Evolutionary conservation across 2,888 invertebrate species (phyloP), one percentile per base, ranked within the genome.

Genomic region (Leucophenga maculata): DNA sequence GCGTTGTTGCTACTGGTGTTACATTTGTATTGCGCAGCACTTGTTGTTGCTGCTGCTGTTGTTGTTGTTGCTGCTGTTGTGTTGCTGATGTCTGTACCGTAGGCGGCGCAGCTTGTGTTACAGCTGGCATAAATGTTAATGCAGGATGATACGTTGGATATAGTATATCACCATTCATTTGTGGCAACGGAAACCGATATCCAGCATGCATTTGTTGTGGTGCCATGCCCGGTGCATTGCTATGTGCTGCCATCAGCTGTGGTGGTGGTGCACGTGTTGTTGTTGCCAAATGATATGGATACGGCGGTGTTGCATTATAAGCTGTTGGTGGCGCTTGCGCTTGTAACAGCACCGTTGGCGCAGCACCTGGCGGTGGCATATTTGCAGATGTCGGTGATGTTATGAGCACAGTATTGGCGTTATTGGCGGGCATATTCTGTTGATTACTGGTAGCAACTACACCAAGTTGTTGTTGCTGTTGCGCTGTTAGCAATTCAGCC

Each of bases 141-240:
- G 80, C 77, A 54, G 82, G 74, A 70, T 84, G 85, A 75, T 86
- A 87, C 60, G 79, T 74, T 39, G 92, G 92, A 76, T 91, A 92
- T 9, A 91, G 85, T 72, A 91, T 85, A 70, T 91, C 91, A 71
- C 90, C 91, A 75, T 91, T 91, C 39, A 39, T 39, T 39, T 39
- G 72, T 90, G 90, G 90, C 77, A 86, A 85, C 79, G 85, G 88
- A 85, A 87, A 89, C 60, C 87, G 85, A 77, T 84, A 87, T 44
- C 78, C 74, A 50, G 71, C 75, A 71, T 83, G 72, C 73, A 59
- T 82, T 59, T 80, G 79, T 52, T 82, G 85, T 39, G 85, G 85
- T 46, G 83, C 78, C 65, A 83, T 78, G 46, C 78, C 77, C 14
- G 85, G 82, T 39, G 79, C 75, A 75, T 83, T 86, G 14, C 14